These are phyloP conservation scores for Larimichthys polyactis DNA, from an alignment of 2,113 vertebrate species.

Conservation along the genomic window DNA sequence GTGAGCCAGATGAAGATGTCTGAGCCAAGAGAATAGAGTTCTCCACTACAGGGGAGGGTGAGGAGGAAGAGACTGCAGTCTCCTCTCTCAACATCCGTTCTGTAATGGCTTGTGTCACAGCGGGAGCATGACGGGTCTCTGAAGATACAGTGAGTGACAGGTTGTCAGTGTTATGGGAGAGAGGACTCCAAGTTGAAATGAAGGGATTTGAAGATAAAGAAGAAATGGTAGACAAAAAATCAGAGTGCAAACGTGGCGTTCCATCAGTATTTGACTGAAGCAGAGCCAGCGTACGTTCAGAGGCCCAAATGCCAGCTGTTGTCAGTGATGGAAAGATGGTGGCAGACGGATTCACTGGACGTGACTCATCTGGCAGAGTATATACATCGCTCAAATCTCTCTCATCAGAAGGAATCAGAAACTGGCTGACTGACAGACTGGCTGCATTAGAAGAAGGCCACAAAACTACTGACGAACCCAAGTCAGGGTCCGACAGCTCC, in stretches of 20 bases:
- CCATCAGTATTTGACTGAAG: slow-evolving; percentile 19
- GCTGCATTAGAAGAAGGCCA: slow-evolving; percentile 23
- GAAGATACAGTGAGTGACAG: background rate
- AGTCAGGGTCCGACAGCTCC: background rate
- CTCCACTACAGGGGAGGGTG: background rate
- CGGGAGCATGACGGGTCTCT: slow-evolving; percentile 2
- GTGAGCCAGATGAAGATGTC: slow-evolving; percentile 16
- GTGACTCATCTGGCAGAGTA: slow-evolving; percentile 9
- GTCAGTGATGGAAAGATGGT: slow-evolving; percentile 16
- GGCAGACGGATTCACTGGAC: slow-evolving; percentile 20
- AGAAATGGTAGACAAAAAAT: slow-evolving; percentile 16
- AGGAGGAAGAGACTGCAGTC: background rate
- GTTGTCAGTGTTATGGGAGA: slow-evolving; percentile 3
- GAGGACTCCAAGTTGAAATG: background rate
- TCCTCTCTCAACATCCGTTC: background rate
- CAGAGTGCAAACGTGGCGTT: background rate
- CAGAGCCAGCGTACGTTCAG: slow-evolving; percentile 19
- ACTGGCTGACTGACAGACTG: slow-evolving; percentile 7
- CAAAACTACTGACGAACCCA: background rate
- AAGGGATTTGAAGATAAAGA: slow-evolving; percentile 16
- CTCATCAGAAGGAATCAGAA: slow-evolving; percentile 11
- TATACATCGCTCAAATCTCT: background rate
- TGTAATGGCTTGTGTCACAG: background rate
- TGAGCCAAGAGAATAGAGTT: background rate
- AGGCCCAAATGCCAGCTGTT: background rate